A percentile compares a stretch with the other conserved stretches of the same genome.
Evolutionary conservation across 1,140 invertebrate genomes (phyloP).

Genomic region (Phortica variegata): DNA sequence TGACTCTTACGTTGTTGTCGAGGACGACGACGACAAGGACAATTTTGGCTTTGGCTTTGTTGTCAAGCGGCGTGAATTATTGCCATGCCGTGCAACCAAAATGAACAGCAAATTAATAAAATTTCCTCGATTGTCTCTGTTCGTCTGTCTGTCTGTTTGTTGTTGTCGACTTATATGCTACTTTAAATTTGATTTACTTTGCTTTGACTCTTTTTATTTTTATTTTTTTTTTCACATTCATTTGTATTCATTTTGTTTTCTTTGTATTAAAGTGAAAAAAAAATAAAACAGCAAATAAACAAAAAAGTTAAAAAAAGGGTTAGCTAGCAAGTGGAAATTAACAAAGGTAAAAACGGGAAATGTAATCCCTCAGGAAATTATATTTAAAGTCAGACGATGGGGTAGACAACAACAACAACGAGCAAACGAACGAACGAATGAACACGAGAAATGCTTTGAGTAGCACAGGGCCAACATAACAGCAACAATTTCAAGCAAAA

Average conservation of each 20-base stretch:
- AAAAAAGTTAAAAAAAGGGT: conserved; percentile 24
- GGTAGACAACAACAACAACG: conserved; percentile 11
- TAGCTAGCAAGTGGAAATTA: too few relatives aligned
- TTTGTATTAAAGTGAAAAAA: conserved; percentile 49
- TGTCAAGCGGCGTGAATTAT: too few relatives aligned
- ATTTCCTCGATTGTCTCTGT: not conserved
- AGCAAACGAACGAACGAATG: too few relatives aligned
- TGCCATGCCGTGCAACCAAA: too few relatives aligned
- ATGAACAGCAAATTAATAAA: too few relatives aligned
- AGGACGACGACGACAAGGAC: conserved; percentile 21
- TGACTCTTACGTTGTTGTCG: conserved; percentile 16
- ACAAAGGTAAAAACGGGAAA: too few relatives aligned
- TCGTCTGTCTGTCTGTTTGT: not conserved
- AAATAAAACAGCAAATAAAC: conserved; percentile 11
- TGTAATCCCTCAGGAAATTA: conserved; percentile 52
- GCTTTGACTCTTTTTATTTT: conserved; percentile 13
- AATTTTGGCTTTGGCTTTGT: too few relatives aligned
- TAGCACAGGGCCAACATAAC: too few relatives aligned
- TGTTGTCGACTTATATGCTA: conserved; percentile 28
- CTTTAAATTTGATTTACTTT: conserved; percentile 47
- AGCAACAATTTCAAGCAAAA: too few relatives aligned
- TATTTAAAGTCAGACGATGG: conserved; percentile 51
- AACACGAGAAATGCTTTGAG: too few relatives aligned
- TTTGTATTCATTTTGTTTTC: conserved; percentile 39
- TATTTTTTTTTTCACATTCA: conserved; percentile 28